Conservation (phyloP, 2,113 vertebrate species). For the Pangasianodon gigas region DNA sequence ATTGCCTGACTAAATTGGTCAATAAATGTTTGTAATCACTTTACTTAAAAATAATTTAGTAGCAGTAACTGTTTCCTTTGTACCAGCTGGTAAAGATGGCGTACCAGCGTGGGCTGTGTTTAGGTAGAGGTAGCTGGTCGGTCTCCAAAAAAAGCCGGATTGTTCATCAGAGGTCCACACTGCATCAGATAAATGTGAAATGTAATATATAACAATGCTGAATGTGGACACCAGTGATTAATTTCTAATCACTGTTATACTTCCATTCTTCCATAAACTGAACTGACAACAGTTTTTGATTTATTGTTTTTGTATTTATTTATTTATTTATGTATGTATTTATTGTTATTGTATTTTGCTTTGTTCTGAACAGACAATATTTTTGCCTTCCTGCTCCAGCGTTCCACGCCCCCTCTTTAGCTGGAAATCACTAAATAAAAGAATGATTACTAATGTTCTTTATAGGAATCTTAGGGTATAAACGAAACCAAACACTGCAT, state of each 20-base stretch:
- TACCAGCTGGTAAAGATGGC: background rate
- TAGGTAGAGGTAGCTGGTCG: background rate
- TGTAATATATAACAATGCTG: background rate
- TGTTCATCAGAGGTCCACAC: background rate
- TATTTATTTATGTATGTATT: no score
- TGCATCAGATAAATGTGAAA: background rate
- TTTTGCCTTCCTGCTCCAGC: background rate
- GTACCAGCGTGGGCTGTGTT: background rate
- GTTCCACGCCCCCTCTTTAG: background rate
- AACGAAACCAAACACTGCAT: no score
- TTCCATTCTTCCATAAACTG: background rate
- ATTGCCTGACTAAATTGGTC: constrained; percentile 29
- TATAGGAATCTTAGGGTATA: background rate
- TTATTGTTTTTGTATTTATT: background rate
- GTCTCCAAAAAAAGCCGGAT: background rate
- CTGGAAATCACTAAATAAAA: background rate
- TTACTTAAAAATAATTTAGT: background rate
- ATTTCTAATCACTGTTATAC: background rate
- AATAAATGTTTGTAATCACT: no score
- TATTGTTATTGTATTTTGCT: background rate
- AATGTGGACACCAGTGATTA: background rate
- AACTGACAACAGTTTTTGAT: background rate
- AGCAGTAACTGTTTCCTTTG: background rate
- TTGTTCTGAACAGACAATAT: background rate
- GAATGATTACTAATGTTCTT: background rate